These are phyloP conservation scores for Orthonevra nobilis DNA, from an alignment of 2,888 invertebrate species.

Conservation along the genomic window DNA sequence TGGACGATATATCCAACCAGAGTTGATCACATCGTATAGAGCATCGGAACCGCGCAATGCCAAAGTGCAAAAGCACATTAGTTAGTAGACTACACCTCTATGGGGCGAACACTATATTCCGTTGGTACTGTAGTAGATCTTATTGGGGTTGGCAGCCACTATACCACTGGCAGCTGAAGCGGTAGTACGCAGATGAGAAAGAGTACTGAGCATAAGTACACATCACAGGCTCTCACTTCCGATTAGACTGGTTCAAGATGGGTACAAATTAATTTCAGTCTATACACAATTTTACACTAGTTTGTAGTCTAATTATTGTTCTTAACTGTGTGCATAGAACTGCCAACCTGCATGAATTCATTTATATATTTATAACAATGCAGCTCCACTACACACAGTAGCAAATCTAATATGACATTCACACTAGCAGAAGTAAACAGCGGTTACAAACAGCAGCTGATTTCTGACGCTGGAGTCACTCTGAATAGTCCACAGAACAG, in stretches of 20 bases:
- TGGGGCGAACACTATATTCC: conserved; percentile 69
- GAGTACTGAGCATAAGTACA: conserved; percentile 56
- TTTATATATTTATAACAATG: conserved; percentile 24
- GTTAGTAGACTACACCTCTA: conserved; percentile 69
- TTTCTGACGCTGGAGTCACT: conserved; percentile 32
- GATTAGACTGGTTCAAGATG: conserved; percentile 21
- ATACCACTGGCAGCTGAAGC: conserved; percentile 13
- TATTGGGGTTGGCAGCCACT: conserved; percentile 56
- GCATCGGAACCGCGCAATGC: conserved; percentile 49
- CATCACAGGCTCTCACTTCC: conserved; percentile 55
- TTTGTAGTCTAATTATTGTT: conserved; percentile 30
- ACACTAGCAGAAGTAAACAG: conserved; percentile 33
- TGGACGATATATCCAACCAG: conserved; percentile 70
- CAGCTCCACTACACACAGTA: conserved; percentile 15
- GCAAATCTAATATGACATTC: conserved; percentile 24
- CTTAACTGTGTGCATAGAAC: conserved; percentile 1
- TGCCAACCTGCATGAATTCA: conserved; percentile 8
- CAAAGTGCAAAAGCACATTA: conserved; percentile 58
- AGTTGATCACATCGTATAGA: conserved; percentile 60
- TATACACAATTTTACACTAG: conserved; percentile 10
- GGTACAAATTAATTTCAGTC: conserved; percentile 17
- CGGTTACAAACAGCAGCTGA: conserved; percentile 37
- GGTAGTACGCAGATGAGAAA: conserved; percentile 41
- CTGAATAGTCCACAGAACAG: conserved; percentile 21
- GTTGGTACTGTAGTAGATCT: conserved; percentile 60